Evolutionary conservation across 53 echinoderm and acorn worm genomes (phyloP).

Genomic region (Actinopyga echinites): DNA sequence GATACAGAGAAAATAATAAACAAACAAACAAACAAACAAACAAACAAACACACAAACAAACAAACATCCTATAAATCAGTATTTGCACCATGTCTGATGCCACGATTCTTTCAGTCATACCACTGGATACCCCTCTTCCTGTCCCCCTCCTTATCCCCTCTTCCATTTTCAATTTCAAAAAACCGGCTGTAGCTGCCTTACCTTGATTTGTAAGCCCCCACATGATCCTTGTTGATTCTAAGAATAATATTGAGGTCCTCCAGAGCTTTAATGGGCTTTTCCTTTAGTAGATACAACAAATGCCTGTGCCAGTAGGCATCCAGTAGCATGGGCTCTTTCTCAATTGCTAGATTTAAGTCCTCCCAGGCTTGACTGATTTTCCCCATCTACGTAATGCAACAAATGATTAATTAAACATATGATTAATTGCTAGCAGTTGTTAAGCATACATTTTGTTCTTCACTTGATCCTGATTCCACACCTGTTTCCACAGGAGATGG

Average conservation of each 20-base stretch:
- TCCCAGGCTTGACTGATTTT: constrained; percentile 92
- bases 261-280: constrained; percentile 84
- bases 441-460: background rate
- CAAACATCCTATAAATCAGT: no score
- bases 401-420: background rate
- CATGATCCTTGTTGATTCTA: constrained; percentile 96
- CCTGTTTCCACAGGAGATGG: no score
- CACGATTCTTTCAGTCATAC: no score
- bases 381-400: constrained; percentile 62
- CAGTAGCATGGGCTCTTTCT: constrained; percentile 79
- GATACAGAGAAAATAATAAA: no score
- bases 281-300: constrained; percentile 81
- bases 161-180: no score
- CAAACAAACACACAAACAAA: no score
- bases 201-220: constrained; percentile 96
- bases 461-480: no score
- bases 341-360: constrained; percentile 90
- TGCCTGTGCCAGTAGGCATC: constrained; percentile 99
- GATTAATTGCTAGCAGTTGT: background rate
- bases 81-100: no score
- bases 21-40: no score
- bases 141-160: no score
- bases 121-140: no score
- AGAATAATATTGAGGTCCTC: constrained; percentile 93
- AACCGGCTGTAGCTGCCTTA: background rate